A percentile compares a stretch with the other conserved stretches of the same genome.
These are phyloP conservation scores for Spodoptera picta DNA, from an alignment of 2,888 invertebrate genomes.

Conservation along the genomic window DNA sequence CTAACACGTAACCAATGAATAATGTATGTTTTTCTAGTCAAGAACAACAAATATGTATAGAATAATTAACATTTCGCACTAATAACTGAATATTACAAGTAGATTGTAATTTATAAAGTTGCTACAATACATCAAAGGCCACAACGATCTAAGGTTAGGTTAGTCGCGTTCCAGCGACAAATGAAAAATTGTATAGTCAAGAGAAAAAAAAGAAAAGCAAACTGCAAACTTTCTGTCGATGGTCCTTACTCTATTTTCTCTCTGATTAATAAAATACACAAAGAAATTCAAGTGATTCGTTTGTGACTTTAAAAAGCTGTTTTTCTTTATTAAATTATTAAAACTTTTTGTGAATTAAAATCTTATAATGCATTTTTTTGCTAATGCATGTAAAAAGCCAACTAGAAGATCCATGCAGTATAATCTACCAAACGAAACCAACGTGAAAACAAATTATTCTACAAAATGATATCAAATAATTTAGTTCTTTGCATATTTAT, in stretches of 20 bases:
- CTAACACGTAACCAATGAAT: slow-evolving; percentile 63
- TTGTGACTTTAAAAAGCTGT: too few species aligned
- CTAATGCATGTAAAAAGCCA: too few species aligned
- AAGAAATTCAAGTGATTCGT: too few species aligned
- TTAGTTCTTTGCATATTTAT: slow-evolving; percentile 13
- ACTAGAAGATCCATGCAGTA: too few species aligned
- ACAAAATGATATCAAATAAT: not conserved
- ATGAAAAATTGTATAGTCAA: not conserved
- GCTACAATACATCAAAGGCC: slow-evolving; percentile 26
- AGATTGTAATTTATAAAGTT: slow-evolving; percentile 19
- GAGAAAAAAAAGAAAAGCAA: not conserved
- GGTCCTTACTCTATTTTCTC: not conserved
- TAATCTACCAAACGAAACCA: too few species aligned
- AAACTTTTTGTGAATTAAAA: too few species aligned
- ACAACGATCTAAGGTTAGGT: slow-evolving; percentile 52
- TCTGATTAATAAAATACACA: too few species aligned
- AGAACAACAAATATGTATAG: slow-evolving; percentile 37
- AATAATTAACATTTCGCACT: slow-evolving; percentile 47
- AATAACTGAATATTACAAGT: slow-evolving; percentile 8
- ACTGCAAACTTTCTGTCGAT: slow-evolving; percentile 2
- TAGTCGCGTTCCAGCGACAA: slow-evolving; percentile 51
- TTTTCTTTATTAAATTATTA: too few species aligned
- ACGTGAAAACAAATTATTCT: not conserved
- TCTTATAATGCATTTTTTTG: too few species aligned
- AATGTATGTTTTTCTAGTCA: slow-evolving; percentile 35